phyloP scores from a whole-genome alignment of 2,113 vertebrate genomes.

The Petrocephalus microphthalmus region DNA sequence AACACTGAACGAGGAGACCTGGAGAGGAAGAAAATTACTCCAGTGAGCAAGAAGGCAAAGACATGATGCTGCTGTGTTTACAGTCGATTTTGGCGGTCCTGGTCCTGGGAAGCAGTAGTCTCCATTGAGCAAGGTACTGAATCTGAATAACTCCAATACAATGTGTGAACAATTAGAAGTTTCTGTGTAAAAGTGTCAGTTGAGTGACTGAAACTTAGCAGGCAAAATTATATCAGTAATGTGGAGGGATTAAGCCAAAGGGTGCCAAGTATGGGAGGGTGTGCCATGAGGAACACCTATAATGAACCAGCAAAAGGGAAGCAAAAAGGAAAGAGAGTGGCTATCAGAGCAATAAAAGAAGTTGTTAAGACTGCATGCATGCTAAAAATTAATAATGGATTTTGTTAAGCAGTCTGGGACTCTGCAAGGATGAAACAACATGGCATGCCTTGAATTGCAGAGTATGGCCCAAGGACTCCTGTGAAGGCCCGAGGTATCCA shows the following conservation, averaged over 20 bases:
- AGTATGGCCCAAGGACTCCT: constrained; percentile 9
- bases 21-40: not conserved
- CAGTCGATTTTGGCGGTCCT: not conserved
- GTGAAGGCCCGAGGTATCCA: not conserved
- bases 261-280: not conserved
- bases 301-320: not conserved
- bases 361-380: constrained; percentile 33
- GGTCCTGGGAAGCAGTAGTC: not conserved
- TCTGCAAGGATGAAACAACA: constrained; percentile 5
- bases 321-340: not conserved
- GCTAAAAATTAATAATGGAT: constrained; percentile 40
- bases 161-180: not conserved
- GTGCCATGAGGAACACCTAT: constrained; percentile 1
- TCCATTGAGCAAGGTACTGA: not conserved
- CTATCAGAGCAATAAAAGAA: not conserved
- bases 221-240: not conserved
- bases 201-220: not conserved
- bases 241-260: not conserved
- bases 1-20: not conserved
- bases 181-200: not conserved
- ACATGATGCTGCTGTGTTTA: not conserved
- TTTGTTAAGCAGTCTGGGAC: constrained; percentile 27
- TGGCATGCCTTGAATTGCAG: not conserved
- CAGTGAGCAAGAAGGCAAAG: not conserved
- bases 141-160: not conserved